These are phyloP conservation scores for Sceloporus tristichus DNA, from an alignment of 2,113 vertebrate species.

Conservation along the genomic window DNA sequence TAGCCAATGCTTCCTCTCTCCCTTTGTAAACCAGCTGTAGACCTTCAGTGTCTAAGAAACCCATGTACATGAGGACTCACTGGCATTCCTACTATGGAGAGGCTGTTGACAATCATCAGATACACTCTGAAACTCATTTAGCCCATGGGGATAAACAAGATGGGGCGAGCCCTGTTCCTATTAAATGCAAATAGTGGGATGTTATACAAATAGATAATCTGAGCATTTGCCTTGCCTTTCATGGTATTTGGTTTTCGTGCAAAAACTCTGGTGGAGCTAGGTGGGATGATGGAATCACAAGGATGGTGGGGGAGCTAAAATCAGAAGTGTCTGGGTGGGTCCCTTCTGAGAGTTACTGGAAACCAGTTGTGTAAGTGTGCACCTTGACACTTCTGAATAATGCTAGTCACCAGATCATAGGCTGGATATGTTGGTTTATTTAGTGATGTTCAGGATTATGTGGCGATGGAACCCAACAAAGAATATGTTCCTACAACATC, in stretches of 20 bases:
- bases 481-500: not conserved
- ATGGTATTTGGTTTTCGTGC: conserved; percentile 2
- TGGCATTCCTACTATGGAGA: not conserved
- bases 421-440: not conserved
- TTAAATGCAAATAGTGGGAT: not conserved
- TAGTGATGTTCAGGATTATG: not conserved
- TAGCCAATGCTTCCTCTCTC: too few species aligned
- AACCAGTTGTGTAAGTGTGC: not conserved
- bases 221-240: not conserved
- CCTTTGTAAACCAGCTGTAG: not conserved
- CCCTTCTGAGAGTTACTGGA: not conserved
- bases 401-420: not conserved
- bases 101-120: not conserved
- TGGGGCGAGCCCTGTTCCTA: not conserved
- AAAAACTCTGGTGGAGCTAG: not conserved
- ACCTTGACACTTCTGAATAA: not conserved
- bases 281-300: not conserved
- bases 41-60: not conserved
- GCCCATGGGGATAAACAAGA: not conserved
- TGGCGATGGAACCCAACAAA: too few species aligned
- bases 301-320: not conserved
- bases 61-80: not conserved
- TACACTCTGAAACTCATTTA: not conserved
- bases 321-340: not conserved
- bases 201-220: not conserved